Conservation (phyloP, 2,113 vertebrate species). For the Gnathochromis pfefferi region DNA sequence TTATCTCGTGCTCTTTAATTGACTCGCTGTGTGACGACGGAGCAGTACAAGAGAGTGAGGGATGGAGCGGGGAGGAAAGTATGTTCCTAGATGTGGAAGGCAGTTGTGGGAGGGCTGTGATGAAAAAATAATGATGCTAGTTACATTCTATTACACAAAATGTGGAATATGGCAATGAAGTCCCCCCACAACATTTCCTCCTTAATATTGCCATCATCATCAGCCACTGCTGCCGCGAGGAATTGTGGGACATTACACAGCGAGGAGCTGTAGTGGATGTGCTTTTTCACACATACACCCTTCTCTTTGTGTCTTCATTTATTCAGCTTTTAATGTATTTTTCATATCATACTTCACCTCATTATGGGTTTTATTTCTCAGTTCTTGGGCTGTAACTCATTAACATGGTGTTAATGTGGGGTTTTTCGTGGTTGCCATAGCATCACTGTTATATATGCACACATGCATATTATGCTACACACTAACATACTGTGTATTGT, state of each 20-base stretch:
- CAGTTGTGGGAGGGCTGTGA: slow-evolving; percentile 57
- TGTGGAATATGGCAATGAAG: slow-evolving; percentile 26
- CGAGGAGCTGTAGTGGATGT: background rate
- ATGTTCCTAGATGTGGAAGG: slow-evolving; percentile 53
- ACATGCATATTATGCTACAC: background rate
- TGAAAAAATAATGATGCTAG: slow-evolving; percentile 65
- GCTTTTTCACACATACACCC: background rate
- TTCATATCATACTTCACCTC: slow-evolving; percentile 40
- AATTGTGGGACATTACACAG: slow-evolving; percentile 31
- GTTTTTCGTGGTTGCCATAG: background rate
- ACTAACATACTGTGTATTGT: background rate
- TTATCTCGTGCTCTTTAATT: slow-evolving; percentile 48
- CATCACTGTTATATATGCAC: background rate
- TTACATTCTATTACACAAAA: slow-evolving; percentile 60
- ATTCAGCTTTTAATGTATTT: slow-evolving; percentile 56
- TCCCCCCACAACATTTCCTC: slow-evolving; percentile 19
- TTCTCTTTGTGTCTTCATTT: slow-evolving; percentile 3
- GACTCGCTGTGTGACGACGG: slow-evolving; percentile 30
- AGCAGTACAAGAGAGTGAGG: background rate
- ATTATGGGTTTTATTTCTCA: slow-evolving; percentile 26
- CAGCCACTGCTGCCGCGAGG: background rate
- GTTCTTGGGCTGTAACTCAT: background rate
- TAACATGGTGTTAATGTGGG: background rate
- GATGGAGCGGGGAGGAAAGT: slow-evolving; percentile 6
- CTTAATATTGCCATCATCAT: slow-evolving; percentile 42